A percentile compares a stretch with the other conserved stretches of the same genome.
These are phyloP conservation scores for Dasypogon diadema DNA, from an alignment of 2,888 invertebrate species.

Conservation along the genomic window DNA sequence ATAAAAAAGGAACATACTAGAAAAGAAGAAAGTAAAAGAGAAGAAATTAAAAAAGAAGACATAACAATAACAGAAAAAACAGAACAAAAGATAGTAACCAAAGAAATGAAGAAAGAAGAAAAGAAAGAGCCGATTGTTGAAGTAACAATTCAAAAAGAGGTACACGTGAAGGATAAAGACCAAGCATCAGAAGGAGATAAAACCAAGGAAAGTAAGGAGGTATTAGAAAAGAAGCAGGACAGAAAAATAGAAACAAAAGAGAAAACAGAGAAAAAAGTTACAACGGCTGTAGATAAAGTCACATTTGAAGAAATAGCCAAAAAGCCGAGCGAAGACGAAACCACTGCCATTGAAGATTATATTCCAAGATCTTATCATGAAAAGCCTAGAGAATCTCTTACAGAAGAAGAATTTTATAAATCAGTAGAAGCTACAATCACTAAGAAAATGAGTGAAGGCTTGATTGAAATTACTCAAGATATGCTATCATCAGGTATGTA, in stretches of 20 bases:
- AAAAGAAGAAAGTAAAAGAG: slow-evolving; percentile 56
- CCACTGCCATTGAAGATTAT: slow-evolving; percentile 54
- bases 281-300: not conserved
- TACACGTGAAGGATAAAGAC: not conserved
- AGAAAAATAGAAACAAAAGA: slow-evolving; percentile 16
- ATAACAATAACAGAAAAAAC: not conserved
- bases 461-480: slow-evolving; percentile 64
- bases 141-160: not conserved
- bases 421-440: slow-evolving; percentile 66
- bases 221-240: not conserved
- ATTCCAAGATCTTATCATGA: slow-evolving; percentile 60
- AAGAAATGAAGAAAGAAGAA: not conserved
- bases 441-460: slow-evolving; percentile 66
- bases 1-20: slow-evolving; percentile 58
- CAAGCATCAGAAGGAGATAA: not conserved
- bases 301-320: not conserved
- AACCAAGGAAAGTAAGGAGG: not conserved
- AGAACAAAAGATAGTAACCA: not conserved
- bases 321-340: not conserved
- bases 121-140: slow-evolving; percentile 2
- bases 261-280: slow-evolving; percentile 5
- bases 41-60: slow-evolving; percentile 7
- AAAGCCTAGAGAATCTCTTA: slow-evolving; percentile 64
- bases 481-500: slow-evolving; percentile 57
- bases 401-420: slow-evolving; percentile 67